phyloP scores from a whole-genome alignment of 2,888 invertebrate genomes.

The Sphinx pinastri region DNA sequence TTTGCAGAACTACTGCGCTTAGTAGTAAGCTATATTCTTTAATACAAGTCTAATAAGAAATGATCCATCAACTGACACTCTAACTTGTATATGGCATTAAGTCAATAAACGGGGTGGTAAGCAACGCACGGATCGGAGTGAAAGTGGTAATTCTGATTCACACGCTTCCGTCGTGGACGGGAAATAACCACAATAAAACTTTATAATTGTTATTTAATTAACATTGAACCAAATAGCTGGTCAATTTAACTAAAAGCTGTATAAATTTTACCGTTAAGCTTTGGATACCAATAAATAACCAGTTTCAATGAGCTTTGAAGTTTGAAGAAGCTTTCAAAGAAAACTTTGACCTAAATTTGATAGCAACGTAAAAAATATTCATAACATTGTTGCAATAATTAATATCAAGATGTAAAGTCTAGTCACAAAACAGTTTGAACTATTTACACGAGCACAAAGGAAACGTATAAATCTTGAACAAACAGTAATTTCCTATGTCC shows the following conservation, averaged over 20 bases:
- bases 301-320: too few species aligned
- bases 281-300: too few species aligned
- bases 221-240: slow-evolving; percentile 21
- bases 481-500: slow-evolving; percentile 36
- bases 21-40: too few species aligned
- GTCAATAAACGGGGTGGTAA: not conserved
- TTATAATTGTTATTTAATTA: slow-evolving; percentile 23
- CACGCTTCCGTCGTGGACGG: slow-evolving; percentile 17
- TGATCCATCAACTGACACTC: too few species aligned
- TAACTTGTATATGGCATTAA: too few species aligned
- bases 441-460: slow-evolving; percentile 9
- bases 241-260: slow-evolving; percentile 1
- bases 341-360: too few species aligned
- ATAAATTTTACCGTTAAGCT: not conserved
- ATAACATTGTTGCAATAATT: not conserved
- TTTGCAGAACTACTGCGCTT: too few species aligned
- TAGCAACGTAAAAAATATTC: not conserved
- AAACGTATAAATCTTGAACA: slow-evolving; percentile 26
- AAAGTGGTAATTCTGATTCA: slow-evolving; percentile 21
- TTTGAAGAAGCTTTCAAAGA: too few species aligned
- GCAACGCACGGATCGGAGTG: slow-evolving; percentile 11
- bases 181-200: slow-evolving; percentile 21
- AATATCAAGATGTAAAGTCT: not conserved
- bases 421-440: slow-evolving; percentile 1
- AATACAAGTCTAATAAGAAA: too few species aligned